Percentiles rank a stretch among this genome's conserved stretches.
These are phyloP conservation scores for Syndactyla subalaris DNA, from an alignment of 2,797 vertebrate genomes.

Conservation along the genomic window DNA sequence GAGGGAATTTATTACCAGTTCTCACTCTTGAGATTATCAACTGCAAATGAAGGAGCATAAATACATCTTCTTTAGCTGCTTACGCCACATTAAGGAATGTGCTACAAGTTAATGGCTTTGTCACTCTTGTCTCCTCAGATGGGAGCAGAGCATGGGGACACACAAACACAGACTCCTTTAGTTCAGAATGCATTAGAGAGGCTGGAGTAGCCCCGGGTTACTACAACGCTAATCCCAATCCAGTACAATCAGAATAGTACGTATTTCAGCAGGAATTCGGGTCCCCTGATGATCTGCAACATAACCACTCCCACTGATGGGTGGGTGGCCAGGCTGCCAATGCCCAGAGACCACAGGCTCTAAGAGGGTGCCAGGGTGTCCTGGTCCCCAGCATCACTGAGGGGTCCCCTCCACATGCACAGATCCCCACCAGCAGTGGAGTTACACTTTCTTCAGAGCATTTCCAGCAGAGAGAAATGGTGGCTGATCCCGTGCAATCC, in stretches of 20 bases:
- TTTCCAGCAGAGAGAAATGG: neutral
- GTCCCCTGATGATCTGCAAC: neutral
- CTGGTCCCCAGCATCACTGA: accelerated
- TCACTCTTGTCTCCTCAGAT: neutral
- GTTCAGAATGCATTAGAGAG: neutral
- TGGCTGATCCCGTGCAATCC: neutral
- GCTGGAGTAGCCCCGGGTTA: neutral
- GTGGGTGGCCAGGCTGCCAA: neutral
- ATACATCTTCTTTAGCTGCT: conserved; percentile 64
- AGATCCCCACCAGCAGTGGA: neutral
- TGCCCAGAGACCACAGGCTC: accelerated
- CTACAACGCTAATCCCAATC: neutral
- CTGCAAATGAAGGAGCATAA: conserved; percentile 56
- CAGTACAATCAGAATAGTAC: accelerated
- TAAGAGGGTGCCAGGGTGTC: neutral
- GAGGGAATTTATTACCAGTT: conserved; percentile 71
- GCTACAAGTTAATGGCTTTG: conserved; percentile 33
- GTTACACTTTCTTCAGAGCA: accelerated
- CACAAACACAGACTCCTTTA: neutral
- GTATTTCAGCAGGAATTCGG: neutral
- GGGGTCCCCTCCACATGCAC: accelerated
- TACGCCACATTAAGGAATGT: conserved; percentile 15
- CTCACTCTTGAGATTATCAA: conserved; percentile 56
- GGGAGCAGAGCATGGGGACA: neutral
- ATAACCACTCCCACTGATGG: accelerated